Evolutionary conservation across 2,113 vertebrate genomes (phyloP), one percentile per base, ranked within the genome.

Genomic region (Bostrychus sinensis): DNA sequence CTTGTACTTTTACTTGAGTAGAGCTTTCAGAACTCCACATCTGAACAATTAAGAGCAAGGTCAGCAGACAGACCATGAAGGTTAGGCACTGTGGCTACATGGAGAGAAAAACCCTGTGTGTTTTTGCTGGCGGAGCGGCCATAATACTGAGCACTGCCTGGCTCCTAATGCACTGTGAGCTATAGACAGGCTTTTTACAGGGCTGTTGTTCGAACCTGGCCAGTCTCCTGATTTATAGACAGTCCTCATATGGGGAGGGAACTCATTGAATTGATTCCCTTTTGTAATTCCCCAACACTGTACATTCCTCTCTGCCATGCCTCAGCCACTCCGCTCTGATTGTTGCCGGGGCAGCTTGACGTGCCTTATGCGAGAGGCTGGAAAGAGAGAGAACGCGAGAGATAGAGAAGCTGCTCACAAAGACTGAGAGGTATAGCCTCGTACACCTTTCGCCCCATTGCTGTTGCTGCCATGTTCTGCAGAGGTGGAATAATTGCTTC

Each of bases 261-360:
- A 66, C 65, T 71, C 65, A 70, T 72, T 67, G 78, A 83, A 84
- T 83, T 78, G 70, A 87, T 88, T 83, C 82, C n/a, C 75, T 83
- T 81, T 63, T 81, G 78, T 85, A 83, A 90, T 91, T 87, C 84
- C 74, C 79, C 55, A 68, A 59, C 53, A 55, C 64, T 85, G 81
- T 77, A 68, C 80, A 71, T 82, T 80, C 70, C 70, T 82, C 78
- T 67, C n/a, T 37, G 28, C 73, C 69, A 66, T 50, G 71, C 75
- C 70, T 74, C 76, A 71, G 66, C 66, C 68, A 56, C 75, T 81
- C 72, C 26, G 59, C 77, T 79, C 77, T 80, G 80, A 80, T 74
- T 77, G 74, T 70, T 69, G 78, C 78, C 69, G 70, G 67, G 70
- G 75, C 84, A 85, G 75, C 80, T 80, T 70, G 84, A 78, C 36